These are phyloP conservation scores for Loripinus fragilis DNA, from an alignment of 2,888 invertebrate species.

Conservation along the genomic window DNA sequence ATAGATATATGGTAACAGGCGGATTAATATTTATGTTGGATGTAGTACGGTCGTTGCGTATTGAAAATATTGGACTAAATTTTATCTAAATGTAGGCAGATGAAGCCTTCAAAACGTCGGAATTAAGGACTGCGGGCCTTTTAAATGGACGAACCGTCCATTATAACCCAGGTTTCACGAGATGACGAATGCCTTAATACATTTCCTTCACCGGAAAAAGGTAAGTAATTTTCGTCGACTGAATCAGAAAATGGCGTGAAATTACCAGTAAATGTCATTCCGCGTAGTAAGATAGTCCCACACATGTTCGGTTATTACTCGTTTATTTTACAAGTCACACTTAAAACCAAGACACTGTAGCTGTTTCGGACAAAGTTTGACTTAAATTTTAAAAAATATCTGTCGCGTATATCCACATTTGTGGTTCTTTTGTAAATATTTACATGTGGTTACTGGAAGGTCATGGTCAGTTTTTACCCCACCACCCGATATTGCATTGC, in stretches of 20 bases:
- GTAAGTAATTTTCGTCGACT: conserved; percentile 85
- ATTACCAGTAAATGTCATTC: conserved; percentile 41
- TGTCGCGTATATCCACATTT: no score
- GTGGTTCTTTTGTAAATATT: conserved; percentile 38
- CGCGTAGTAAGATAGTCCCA: conserved; percentile 58
- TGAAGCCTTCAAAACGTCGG: conserved; percentile 70
- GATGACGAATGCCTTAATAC: conserved; percentile 98
- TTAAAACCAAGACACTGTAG: no score
- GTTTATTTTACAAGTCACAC: no score
- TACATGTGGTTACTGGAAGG: conserved; percentile 45
- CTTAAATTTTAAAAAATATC: no score
- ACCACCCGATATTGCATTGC: not conserved
- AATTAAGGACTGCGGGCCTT: conserved; percentile 58
- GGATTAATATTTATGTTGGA: conserved; percentile 46
- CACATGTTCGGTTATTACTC: conserved; percentile 35
- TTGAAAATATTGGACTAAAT: conserved; percentile 54
- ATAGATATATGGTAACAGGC: conserved; percentile 67
- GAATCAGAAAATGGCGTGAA: conserved; percentile 72
- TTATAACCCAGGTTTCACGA: conserved; percentile 98
- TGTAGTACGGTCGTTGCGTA: conserved; percentile 58
- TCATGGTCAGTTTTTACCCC: conserved; percentile 41
- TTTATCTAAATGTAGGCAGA: conserved; percentile 52
- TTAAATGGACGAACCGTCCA: conserved; percentile 96
- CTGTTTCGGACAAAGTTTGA: no score
- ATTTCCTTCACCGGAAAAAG: conserved; percentile 94